Conservation (phyloP, 2,797 vertebrate species). For the Valencia hispanica region DNA sequence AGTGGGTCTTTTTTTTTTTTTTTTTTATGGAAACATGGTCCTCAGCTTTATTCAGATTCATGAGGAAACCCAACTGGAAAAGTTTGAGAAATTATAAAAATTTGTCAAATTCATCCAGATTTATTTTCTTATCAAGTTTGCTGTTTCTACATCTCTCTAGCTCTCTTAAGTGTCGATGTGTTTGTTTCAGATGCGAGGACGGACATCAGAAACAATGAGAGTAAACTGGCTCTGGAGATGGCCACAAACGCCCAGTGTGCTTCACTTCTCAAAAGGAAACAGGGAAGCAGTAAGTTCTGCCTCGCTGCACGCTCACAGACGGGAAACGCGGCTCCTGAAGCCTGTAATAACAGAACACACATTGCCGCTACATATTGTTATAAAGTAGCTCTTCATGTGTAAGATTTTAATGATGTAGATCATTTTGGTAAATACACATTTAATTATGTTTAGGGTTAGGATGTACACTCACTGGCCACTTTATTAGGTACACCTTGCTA, state of each 20-base stretch:
- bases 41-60: neutral
- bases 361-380: neutral
- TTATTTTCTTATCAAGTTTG: neutral
- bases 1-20: conserved; percentile 44
- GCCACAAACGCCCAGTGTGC: conserved; percentile 92
- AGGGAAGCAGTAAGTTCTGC: conserved; percentile 74
- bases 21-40: neutral
- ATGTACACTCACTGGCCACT: too few relatives aligned
- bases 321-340: neutral
- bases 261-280: conserved; percentile 92
- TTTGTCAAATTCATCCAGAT: neutral
- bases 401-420: neutral
- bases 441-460: neutral
- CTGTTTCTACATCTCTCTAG: neutral
- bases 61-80: neutral
- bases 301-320: neutral
- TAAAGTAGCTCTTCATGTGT: neutral
- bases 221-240: conserved; percentile 96
- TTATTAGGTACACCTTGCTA: too few relatives aligned
- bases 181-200: conserved; percentile 86
- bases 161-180: neutral
- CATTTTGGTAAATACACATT: neutral
- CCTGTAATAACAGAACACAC: neutral
- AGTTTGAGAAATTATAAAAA: neutral
- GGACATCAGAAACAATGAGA: conserved; percentile 95